Evolutionary conservation across 2,888 invertebrate species (phyloP).

Genomic region (Zonitis immaculata): DNA sequence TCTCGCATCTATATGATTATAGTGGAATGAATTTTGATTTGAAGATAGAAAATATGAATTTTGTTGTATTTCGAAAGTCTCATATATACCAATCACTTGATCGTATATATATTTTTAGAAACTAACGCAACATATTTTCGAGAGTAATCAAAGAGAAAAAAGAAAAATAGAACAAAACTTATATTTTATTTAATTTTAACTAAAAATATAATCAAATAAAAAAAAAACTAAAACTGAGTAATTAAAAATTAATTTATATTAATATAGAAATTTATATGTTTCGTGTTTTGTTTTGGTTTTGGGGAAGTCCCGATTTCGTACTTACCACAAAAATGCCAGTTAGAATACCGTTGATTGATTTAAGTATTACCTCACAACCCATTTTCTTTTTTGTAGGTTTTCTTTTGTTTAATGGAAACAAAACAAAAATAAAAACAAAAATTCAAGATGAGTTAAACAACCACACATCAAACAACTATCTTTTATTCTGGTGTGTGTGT

Average conservation of each 20-base stretch:
- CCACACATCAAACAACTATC: not conserved
- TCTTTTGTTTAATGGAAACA: not conserved
- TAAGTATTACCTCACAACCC: not conserved
- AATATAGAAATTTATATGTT: not conserved
- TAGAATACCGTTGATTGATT: not conserved
- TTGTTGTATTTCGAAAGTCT: not conserved
- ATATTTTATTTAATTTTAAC: not conserved
- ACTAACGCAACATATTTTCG: not conserved
- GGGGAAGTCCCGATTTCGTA: not conserved
- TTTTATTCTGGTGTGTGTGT: not conserved
- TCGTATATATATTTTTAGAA: not conserved
- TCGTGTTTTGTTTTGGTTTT: not conserved
- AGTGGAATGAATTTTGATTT: not conserved
- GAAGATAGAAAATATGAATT: not conserved
- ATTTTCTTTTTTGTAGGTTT: not conserved
- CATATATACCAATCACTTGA: not conserved
- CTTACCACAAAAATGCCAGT: constrained; percentile 1
- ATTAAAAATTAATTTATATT: not conserved
- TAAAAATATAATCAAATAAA: not conserved
- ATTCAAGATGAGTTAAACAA: not conserved
- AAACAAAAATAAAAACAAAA: not conserved
- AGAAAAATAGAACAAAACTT: not conserved
- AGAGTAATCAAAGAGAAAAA: not conserved
- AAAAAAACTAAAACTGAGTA: not conserved
- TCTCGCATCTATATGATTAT: too few species aligned